Evolutionary conservation across 1,140 invertebrate genomes (phyloP).

Genomic region (Cherax destructor): DNA sequence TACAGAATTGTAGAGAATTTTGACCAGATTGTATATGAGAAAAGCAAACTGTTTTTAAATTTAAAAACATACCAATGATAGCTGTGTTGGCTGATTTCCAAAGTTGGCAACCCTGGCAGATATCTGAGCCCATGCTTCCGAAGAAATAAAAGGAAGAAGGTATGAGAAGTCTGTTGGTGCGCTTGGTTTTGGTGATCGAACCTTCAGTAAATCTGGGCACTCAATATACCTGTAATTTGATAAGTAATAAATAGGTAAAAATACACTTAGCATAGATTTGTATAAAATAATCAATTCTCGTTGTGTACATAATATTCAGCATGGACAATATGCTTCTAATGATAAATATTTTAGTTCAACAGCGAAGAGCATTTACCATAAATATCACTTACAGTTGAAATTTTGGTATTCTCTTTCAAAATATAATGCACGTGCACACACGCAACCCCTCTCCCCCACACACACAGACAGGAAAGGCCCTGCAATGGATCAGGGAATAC

Average conservation of each 20-base stretch:
- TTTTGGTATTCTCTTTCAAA: no score
- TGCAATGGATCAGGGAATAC: no score
- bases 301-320: not conserved
- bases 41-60: no score
- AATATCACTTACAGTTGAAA: no score
- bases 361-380: no score
- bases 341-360: no score
- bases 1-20: no score
- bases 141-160: conserved; percentile 44
- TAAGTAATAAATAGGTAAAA: not conserved
- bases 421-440: no score
- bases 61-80: conserved; percentile 57
- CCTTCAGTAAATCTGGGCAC: conserved; percentile 10
- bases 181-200: conserved; percentile 4
- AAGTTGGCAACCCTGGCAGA: conserved; percentile 57
- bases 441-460: no score
- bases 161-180: conserved; percentile 43
- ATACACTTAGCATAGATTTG: not conserved
- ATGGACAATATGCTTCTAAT: no score
- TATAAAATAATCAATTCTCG: not conserved
- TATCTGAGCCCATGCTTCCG: conserved; percentile 51
- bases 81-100: conserved; percentile 45
- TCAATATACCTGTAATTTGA: conserved; percentile 36
- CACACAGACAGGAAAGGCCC: no score
- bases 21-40: no score